A percentile compares a stretch with the other conserved stretches of the same genome.
Conservation (phyloP, 2,113 vertebrate genomes). For the Gopherus flavomarginatus region DNA sequence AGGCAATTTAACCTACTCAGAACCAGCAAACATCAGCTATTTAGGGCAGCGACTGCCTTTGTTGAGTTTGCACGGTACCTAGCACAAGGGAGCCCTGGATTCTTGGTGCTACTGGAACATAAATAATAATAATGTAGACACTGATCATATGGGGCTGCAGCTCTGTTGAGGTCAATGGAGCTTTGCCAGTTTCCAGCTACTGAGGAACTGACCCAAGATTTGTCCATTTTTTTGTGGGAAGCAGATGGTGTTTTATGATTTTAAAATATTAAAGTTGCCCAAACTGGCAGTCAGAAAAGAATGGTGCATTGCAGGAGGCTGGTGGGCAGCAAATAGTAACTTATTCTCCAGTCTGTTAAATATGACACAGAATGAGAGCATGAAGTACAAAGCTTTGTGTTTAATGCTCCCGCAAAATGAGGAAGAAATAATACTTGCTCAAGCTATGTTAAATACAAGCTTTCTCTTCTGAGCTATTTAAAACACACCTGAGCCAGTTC, state of each 20-base stretch:
- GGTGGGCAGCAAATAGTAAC: neutral
- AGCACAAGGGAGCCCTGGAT: neutral
- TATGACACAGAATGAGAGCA: neutral
- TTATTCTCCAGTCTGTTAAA: neutral
- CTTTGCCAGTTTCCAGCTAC: neutral
- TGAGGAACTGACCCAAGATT: slow-evolving; percentile 2
- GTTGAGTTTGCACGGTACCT: neutral
- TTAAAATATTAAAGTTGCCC: neutral
- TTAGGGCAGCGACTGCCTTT: neutral
- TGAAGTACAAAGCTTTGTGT: neutral
- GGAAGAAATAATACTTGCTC: neutral
- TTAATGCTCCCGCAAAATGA: neutral
- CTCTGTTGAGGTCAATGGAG: slow-evolving; percentile 26
- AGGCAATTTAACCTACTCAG: neutral
- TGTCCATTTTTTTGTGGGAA: neutral
- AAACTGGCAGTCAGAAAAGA: neutral
- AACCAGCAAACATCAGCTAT: neutral
- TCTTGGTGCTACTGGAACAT: neutral
- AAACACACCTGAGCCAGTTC: neutral
- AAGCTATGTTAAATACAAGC: neutral
- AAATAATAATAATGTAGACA: slow-evolving; percentile 29
- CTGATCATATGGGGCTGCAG: slow-evolving; percentile 23
- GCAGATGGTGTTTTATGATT: slow-evolving; percentile 8
- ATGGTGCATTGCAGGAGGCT: slow-evolving; percentile 16
- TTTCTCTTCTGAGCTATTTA: neutral